A percentile compares a stretch with the other conserved stretches of the same genome.
Evolutionary conservation across 2,797 vertebrate species (phyloP).

Genomic region (Rhinogobio ventralis): DNA sequence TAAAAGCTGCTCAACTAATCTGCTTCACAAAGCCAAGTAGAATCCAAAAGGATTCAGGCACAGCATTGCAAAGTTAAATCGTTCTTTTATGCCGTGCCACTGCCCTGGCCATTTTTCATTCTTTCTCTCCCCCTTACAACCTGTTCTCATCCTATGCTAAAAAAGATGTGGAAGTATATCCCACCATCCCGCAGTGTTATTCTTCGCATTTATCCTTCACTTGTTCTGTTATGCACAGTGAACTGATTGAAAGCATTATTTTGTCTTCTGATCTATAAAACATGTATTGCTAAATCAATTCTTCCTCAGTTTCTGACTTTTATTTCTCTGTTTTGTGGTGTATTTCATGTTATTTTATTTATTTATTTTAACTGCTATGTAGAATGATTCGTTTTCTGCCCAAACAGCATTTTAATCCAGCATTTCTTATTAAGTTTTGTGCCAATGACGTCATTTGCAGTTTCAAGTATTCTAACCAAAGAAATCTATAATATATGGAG

Average conservation of each 20-base stretch:
- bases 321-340: background rate
- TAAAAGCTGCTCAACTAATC: constrained; percentile 62
- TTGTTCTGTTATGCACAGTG: constrained; percentile 1
- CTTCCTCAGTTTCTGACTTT: constrained; percentile 22
- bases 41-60: constrained; percentile 57
- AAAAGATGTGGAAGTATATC: constrained; percentile 9
- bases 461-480: background rate
- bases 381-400: background rate
- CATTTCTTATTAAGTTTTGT: background rate
- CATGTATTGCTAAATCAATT: constrained; percentile 41
- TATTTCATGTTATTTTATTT: background rate
- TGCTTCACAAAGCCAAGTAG: constrained; percentile 62
- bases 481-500: background rate
- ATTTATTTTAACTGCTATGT: background rate
- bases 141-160: constrained; percentile 39
- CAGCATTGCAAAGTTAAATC: constrained; percentile 65
- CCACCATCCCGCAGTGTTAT: constrained; percentile 20
- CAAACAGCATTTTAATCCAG: constrained; percentile 23
- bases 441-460: background rate
- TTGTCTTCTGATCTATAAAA: constrained; percentile 48
- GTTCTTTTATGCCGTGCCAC: constrained; percentile 60
- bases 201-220: constrained; percentile 16
- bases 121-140: constrained; percentile 4
- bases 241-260: constrained; percentile 37
- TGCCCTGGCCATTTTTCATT: constrained; percentile 47